Percentiles rank a stretch among this genome's conserved stretches.
These are phyloP conservation scores for Dicyrtoma fusca DNA, from an alignment of 2,888 invertebrate genomes.

Conservation along the genomic window DNA sequence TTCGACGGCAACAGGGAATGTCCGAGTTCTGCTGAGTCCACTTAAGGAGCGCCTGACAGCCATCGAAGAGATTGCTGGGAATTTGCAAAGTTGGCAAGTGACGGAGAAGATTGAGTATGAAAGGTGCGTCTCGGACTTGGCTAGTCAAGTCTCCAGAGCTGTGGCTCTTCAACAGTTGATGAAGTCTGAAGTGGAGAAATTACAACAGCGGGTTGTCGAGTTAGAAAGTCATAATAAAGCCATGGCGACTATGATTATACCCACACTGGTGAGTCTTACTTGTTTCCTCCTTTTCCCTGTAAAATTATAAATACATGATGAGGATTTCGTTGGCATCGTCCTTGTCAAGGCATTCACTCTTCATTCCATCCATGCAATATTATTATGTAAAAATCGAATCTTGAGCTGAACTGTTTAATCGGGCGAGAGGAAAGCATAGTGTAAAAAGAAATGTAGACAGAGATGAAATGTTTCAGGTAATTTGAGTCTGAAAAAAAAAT, in stretches of 20 bases:
- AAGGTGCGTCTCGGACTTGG: constrained; percentile 50
- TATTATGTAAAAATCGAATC: too few species aligned
- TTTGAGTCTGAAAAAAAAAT: too few species aligned
- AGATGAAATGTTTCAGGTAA: too few species aligned
- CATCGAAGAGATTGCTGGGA: constrained; percentile 51
- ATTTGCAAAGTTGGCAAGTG: constrained; percentile 46
- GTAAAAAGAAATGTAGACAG: too few species aligned
- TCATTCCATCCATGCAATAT: too few species aligned
- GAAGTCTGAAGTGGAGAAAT: constrained; percentile 52
- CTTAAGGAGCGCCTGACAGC: constrained; percentile 49
- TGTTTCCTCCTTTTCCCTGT: neutral
- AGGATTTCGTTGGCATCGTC: too few species aligned
- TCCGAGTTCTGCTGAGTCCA: constrained; percentile 47
- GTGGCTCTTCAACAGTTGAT: constrained; percentile 51
- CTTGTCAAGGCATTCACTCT: too few species aligned
- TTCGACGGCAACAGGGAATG: constrained; percentile 22
- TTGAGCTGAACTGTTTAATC: too few species aligned
- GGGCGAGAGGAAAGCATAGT: too few species aligned
- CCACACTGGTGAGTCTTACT: constrained; percentile 52
- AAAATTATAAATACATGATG: too few species aligned
- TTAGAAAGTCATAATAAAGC: constrained; percentile 55
- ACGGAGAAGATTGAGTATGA: constrained; percentile 51
- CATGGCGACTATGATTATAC: constrained; percentile 56
- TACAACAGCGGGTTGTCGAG: constrained; percentile 50
- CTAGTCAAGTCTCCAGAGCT: constrained; percentile 52